Conservation (phyloP, 2,797 vertebrate genomes). For the Fistularia tabacaria region DNA sequence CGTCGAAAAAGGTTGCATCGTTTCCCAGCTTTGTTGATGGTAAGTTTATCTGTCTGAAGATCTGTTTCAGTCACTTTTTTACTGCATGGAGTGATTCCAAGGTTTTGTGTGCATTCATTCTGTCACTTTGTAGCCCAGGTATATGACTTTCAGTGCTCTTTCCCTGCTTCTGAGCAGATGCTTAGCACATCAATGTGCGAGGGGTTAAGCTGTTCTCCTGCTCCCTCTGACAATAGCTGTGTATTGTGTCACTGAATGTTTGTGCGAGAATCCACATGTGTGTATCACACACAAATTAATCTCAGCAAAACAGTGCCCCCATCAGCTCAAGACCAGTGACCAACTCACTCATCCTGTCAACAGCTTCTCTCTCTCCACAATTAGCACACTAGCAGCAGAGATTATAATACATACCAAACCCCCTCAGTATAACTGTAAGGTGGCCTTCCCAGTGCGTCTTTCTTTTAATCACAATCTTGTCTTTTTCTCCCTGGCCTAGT, state of each 20-base stretch:
- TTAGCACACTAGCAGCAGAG: constrained; percentile 12
- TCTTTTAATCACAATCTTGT: constrained; percentile 20
- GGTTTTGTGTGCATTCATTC: background rate
- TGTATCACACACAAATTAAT: constrained; percentile 64
- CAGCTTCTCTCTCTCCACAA: constrained; percentile 27
- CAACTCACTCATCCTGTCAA: constrained; percentile 36
- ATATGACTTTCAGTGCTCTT: constrained; percentile 7
- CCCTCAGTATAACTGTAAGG: constrained; percentile 11
- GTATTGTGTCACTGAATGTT: constrained; percentile 45
- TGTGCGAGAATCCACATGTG: constrained; percentile 56
- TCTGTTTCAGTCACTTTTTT: constrained; percentile 41
- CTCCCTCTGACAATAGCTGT: constrained; percentile 44
- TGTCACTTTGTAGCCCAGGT: constrained; percentile 6
- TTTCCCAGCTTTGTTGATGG: constrained; percentile 99
- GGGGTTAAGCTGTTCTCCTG: constrained; percentile 31
- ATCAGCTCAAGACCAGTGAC: constrained; percentile 42
- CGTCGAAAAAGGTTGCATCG: constrained; percentile 90
- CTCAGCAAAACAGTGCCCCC: constrained; percentile 28
- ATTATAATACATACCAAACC: constrained; percentile 20
- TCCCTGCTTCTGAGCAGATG: constrained; percentile 28
- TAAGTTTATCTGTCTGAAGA: constrained; percentile 71
- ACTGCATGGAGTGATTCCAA: constrained; percentile 26
- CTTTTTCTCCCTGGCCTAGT: constrained; percentile 75
- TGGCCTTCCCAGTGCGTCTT: constrained; percentile 14
- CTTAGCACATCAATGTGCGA: constrained; percentile 29